Conservation (phyloP, 2,797 vertebrate genomes). For the Eupleurogrammus muticus region DNA sequence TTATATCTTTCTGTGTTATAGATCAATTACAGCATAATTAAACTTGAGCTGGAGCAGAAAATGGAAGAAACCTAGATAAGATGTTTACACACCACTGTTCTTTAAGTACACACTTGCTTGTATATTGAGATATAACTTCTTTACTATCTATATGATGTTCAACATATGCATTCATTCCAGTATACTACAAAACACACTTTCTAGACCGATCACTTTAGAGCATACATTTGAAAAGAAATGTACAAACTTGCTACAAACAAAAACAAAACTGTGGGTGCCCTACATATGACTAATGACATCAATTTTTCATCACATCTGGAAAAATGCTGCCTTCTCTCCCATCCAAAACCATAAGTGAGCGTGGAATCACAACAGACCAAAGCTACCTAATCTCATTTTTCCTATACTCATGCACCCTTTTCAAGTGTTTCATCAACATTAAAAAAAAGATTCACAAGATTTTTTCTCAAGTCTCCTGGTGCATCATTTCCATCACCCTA, state of each 20-base stretch:
- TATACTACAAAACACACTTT: constrained; percentile 3
- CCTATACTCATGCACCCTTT: neutral
- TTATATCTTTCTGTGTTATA: neutral
- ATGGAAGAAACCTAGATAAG: neutral
- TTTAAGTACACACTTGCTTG: neutral
- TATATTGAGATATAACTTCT: neutral
- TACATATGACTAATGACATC: constrained; percentile 31
- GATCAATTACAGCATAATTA: neutral
- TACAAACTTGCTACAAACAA: constrained; percentile 41
- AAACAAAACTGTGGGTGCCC: constrained; percentile 39
- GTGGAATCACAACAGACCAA: constrained; percentile 35
- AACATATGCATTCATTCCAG: neutral
- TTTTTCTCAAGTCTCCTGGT: constrained; percentile 17
- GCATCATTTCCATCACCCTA: constrained; percentile 22
- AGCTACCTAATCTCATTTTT: constrained; percentile 29
- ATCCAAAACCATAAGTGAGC: constrained; percentile 47
- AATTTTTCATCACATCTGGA: constrained; percentile 26
- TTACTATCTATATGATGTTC: neutral
- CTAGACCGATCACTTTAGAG: constrained; percentile 33
- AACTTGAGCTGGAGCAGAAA: neutral
- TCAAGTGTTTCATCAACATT: too few relatives aligned
- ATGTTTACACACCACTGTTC: neutral
- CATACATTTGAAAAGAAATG: constrained; percentile 34
- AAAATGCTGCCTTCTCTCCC: constrained; percentile 25
- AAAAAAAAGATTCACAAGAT: constrained; percentile 31